phyloP scores from a whole-genome alignment of 2,113 vertebrate genomes.

The Trematomus loennbergii region DNA sequence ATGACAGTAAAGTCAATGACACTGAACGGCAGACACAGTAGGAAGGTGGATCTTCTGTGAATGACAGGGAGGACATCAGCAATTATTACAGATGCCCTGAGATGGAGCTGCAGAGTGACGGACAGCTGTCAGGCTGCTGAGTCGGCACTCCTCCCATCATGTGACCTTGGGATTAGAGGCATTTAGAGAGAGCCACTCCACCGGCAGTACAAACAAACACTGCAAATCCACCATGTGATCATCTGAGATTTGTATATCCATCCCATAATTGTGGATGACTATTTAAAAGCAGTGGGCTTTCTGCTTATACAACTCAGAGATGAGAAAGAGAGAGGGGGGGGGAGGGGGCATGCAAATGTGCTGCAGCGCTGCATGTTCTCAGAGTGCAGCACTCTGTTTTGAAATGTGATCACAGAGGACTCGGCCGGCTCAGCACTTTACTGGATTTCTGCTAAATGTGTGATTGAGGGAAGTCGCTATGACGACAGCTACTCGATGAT shows the following conservation, averaged over 20 bases:
- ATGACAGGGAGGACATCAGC: slow-evolving; percentile 32
- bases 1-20: not conserved
- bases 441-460: slow-evolving; percentile 8
- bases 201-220: slow-evolving; percentile 33
- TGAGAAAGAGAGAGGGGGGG: not conserved
- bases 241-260: slow-evolving; percentile 14
- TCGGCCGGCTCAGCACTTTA: not conserved
- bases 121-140: slow-evolving; percentile 57
- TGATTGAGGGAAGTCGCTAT: not conserved
- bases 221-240: slow-evolving; percentile 25
- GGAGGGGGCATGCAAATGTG: not conserved
- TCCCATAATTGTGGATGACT: not conserved
- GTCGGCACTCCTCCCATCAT: slow-evolving; percentile 48
- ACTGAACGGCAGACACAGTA: not conserved
- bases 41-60: slow-evolving; percentile 2
- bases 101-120: slow-evolving; percentile 45
- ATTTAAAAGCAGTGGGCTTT: slow-evolving; percentile 28
- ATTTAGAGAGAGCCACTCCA: slow-evolving; percentile 47
- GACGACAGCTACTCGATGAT: not conserved
- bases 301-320: slow-evolving; percentile 13
- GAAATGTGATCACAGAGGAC: slow-evolving; percentile 3
- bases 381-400: slow-evolving; percentile 3
- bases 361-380: slow-evolving; percentile 20
- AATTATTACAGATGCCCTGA: slow-evolving; percentile 29
- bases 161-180: slow-evolving; percentile 68